Base-by-base conservation (phyloP, 2,113 vertebrate species). In the Siphamia tubifer region DNA sequence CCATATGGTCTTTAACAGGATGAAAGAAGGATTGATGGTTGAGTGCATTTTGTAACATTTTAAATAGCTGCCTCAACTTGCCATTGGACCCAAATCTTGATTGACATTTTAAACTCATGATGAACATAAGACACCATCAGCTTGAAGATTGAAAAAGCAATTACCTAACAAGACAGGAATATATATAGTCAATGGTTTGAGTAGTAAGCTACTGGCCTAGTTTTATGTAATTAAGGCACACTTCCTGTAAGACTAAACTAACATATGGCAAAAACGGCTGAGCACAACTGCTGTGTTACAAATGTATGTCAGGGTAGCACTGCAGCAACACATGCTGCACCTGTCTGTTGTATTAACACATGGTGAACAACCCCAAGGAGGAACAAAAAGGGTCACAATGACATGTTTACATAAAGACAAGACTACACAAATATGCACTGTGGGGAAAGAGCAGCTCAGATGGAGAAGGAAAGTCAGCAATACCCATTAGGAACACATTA, bases 321-420 rank as follows among this genome's bases (percentile, higher is more conserved):
- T 21, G 27, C 39, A 23, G 32, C 31, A 35, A 56, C 54, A 74
- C 28, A 68, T 48, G 63, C 25, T 8, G 63, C 23, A 45, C 9
- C n/a, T 25, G 58, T 63, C 27, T 68, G 65, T 52, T 34, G 34
- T 31, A 54, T 44, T 40, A 42, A 12, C 38, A 66, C 38, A 47
- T 7, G 9, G 2, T 19, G 17, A 30, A 13, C 10, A 34, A 10
- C 49, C 9, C 12, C 12, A 35, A 12, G n/a, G n/a, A n/a, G n/a
- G n/a, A n/a, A 51, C 28, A 51, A 51, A 51, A 48, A 17, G 45
- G 25, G 25, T 9, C 1, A 5, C 25, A 30, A 30, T 8, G 16
- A 30, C 45, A 48, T 10, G n/a, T n/a, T n/a, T n/a, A n/a, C n/a
- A n/a, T n/a, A n/a, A n/a, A 27, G 38, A 15, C 19, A 4, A 20